These are phyloP conservation scores for Pogonus chalceus DNA, from an alignment of 1,140 invertebrate species.

Conservation along the genomic window DNA sequence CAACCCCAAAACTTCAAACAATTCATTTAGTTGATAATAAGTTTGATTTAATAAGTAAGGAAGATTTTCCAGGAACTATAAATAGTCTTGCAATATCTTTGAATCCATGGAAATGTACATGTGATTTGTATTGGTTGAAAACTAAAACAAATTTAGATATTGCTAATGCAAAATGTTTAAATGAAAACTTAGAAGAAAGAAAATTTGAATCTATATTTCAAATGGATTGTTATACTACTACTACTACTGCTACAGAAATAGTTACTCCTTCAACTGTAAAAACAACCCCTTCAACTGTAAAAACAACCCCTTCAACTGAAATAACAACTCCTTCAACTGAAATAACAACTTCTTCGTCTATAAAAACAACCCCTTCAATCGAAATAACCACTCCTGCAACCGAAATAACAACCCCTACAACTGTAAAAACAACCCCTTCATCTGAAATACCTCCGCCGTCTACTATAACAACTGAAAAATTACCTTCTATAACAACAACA, in stretches of 20 bases:
- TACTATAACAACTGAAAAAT: not conserved
- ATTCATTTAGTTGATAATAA: no score
- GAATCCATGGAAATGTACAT: slow-evolving; percentile 16
- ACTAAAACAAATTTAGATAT: not conserved
- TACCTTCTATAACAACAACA: not conserved
- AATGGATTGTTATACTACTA: not conserved
- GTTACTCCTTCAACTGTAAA: not conserved
- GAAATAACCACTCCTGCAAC: not conserved
- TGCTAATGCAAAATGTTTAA: not conserved
- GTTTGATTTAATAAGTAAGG: no score
- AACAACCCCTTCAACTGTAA: slow-evolving; percentile 12
- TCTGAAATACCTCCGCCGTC: not conserved
- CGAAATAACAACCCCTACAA: not conserved
- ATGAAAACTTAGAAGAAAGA: not conserved
- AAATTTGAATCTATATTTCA: not conserved
- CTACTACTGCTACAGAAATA: not conserved
- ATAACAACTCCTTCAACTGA: not conserved
- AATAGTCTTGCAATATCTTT: not conserved
- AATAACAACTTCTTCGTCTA: not conserved
- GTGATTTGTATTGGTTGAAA: slow-evolving; percentile 7
- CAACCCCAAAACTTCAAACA: no score
- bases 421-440: not conserved
- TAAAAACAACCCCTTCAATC: not conserved
- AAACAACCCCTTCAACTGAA: slow-evolving; percentile 5
- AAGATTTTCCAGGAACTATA: no score